Evolutionary conservation across 2,113 vertebrate genomes (phyloP).

Genomic region (Emberiza fucata): DNA sequence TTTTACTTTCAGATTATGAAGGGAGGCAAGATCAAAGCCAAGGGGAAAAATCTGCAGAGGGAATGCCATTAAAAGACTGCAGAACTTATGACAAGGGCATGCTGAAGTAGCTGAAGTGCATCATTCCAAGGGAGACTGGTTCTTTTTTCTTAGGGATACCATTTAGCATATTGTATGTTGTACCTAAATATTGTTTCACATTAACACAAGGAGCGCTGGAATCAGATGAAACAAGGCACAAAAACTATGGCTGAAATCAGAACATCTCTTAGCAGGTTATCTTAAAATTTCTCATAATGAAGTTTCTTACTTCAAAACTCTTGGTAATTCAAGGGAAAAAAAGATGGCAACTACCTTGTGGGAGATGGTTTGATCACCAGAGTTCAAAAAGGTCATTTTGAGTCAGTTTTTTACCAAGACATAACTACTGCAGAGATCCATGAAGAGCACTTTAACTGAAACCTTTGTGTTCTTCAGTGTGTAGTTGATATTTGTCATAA

Average conservation of each 20-base stretch:
- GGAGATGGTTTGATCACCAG: neutral
- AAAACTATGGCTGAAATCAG: neutral
- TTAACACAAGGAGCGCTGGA: neutral
- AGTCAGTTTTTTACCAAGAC: neutral
- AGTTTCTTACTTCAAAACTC: neutral
- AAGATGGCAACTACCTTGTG: neutral
- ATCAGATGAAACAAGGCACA: neutral
- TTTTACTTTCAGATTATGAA: neutral
- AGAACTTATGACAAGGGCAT: neutral
- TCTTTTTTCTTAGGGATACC: neutral
- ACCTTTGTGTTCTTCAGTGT: neutral
- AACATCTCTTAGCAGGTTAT: neutral
- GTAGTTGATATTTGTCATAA: neutral
- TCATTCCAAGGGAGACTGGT: neutral
- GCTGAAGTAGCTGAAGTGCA: neutral
- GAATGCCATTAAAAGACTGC: neutral
- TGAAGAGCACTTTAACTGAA: neutral
- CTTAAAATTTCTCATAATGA: neutral
- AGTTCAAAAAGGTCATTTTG: neutral
- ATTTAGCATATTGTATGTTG: neutral
- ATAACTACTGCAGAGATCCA: neutral
- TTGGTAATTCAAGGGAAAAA: neutral
- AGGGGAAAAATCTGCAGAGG: neutral
- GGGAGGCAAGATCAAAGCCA: neutral
- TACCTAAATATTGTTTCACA: neutral